Evolutionary conservation across 2,888 invertebrate genomes (phyloP).

Genomic region (Graphium colonna): DNA sequence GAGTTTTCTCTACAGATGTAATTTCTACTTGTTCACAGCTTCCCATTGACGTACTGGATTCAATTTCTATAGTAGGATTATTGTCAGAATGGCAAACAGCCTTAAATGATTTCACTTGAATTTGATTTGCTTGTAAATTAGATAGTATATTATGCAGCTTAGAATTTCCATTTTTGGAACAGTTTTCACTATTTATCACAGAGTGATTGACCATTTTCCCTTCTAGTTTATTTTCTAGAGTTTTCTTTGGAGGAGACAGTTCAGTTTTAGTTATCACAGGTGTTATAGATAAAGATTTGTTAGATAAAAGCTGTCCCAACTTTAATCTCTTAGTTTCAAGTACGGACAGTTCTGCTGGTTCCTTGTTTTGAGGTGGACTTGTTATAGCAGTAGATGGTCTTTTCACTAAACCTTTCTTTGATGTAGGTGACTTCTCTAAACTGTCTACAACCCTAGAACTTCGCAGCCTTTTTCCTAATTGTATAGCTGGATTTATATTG

Average conservation of each 20-base stretch:
- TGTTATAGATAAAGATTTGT: conserved; percentile 60
- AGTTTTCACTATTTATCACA: conserved; percentile 65
- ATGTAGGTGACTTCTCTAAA: conserved; percentile 48
- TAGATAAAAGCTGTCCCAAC: conserved; percentile 65
- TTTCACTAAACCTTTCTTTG: conserved; percentile 51
- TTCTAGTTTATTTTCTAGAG: conserved; percentile 47
- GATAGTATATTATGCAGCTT: conserved; percentile 71
- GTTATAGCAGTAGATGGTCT: conserved; percentile 48
- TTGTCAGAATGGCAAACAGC: conserved; percentile 54
- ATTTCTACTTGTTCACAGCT: conserved; percentile 55
- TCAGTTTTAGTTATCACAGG: conserved; percentile 49
- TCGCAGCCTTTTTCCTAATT: conserved; percentile 63
- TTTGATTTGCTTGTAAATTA: conserved; percentile 67
- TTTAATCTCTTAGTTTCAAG: conserved; percentile 67
- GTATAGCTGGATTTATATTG: conserved; percentile 45
- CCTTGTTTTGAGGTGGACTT: conserved; percentile 47
- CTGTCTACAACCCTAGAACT: conserved; percentile 67
- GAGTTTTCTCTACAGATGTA: conserved; percentile 50
- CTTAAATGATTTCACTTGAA: conserved; percentile 54
- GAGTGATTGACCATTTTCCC: conserved; percentile 54
- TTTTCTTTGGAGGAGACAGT: conserved; percentile 45
- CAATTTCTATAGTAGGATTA: conserved; percentile 47
- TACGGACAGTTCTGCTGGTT: conserved; percentile 46
- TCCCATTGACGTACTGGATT: conserved; percentile 59
- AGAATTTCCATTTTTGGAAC: conserved; percentile 76